phyloP scores from a whole-genome alignment of 1,140 invertebrate genomes.

The Microplitis mediator region DNA sequence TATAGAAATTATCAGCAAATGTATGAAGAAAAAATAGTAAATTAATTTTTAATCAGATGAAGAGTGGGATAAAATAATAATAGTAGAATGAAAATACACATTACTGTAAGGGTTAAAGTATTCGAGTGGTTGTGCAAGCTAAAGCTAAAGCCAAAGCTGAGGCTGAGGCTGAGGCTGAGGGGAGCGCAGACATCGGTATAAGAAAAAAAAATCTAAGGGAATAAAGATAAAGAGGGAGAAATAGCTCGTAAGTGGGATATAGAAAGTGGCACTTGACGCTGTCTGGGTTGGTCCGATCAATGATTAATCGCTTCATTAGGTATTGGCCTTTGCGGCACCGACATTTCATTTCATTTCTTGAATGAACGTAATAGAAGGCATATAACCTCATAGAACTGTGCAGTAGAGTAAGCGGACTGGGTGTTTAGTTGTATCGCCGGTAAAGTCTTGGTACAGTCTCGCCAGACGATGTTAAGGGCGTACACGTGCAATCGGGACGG shows the following conservation, averaged over 20 bases:
- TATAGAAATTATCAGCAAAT: too few relatives aligned
- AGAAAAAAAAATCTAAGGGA: background rate
- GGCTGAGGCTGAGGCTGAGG: too few relatives aligned
- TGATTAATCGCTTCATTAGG: slow-evolving; percentile 35
- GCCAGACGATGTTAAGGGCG: slow-evolving; percentile 24
- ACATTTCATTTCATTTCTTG: slow-evolving; percentile 8
- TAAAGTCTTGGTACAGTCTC: background rate
- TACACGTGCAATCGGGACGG: slow-evolving; percentile 29
- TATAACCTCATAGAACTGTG: background rate
- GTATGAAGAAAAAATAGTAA: too few relatives aligned
- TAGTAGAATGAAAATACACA: too few relatives aligned
- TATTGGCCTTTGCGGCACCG: background rate
- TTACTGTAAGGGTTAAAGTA: too few relatives aligned
- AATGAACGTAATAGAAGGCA: slow-evolving; percentile 15
- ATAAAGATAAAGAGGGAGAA: background rate
- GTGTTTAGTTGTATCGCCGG: background rate
- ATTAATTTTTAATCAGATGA: too few relatives aligned
- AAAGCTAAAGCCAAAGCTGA: too few relatives aligned
- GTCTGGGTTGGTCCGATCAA: slow-evolving; percentile 34
- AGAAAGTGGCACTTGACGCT: slow-evolving; percentile 31
- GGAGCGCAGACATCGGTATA: too few relatives aligned
- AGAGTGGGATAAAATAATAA: too few relatives aligned
- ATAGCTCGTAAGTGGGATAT: background rate
- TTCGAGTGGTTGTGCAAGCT: too few relatives aligned
- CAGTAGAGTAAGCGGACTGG: background rate